Evolutionary conservation across 2,113 vertebrate species (phyloP), one percentile per base, ranked within the genome.

Genomic region (Gavialis gangeticus): DNA sequence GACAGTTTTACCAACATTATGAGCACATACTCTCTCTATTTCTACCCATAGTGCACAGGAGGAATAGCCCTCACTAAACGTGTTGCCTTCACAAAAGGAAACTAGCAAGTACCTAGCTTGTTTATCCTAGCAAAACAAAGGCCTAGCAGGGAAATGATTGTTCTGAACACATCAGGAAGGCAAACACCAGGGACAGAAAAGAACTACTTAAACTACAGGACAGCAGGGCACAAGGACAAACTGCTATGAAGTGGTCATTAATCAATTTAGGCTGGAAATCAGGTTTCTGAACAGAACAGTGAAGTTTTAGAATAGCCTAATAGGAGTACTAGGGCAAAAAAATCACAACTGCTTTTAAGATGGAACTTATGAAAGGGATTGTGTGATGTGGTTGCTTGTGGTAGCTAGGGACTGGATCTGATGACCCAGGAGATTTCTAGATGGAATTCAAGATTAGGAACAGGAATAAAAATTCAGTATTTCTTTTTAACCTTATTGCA

Each of bases 101-200:
- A 1, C 79, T 87, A 57, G 57, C 46, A 94, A 92, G 17, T 67
- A 79, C 79, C 76, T 79, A 4, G 82, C 78, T 12, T 54, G 56
- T 80, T 95, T 80, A 71, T 21, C 75, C 93, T 24, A 94, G 18
- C 56, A 66, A 87, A 85, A 55, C 54, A 30, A 93, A 91, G 17
- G 18, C 75, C 87, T 81, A 34, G 60, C 46, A 79, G 34, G 46
- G 34, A 90, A 30, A 56, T 87, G 54, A n/a, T 63, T 34, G 22
- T 79, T 46, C 46, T 46, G 46, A 46, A 46, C 57, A 90, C 3
- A 8, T 79, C 82, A 78, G 71, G 27, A 83, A 10, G 22, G 19
- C 76, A 71, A 92, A 82, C 1, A 1, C 17, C 54, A 22, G 17
- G 24, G 37, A 60, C 81, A 24, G 63, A 28, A 28, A 85, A 57